phyloP scores from a whole-genome alignment of 2,888 invertebrate genomes.

The Apoderus coryli region DNA sequence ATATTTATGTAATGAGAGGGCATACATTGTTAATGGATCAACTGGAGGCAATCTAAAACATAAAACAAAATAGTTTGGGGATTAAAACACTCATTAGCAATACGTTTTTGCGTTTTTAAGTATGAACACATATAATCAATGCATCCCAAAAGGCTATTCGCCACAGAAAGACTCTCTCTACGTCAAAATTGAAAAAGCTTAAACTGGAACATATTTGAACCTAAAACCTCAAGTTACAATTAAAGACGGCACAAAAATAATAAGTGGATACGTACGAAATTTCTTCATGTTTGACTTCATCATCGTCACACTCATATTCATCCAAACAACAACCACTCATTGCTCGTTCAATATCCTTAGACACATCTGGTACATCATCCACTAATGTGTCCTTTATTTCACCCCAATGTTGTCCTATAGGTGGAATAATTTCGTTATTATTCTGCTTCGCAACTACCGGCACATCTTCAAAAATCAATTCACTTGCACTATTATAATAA shows the following conservation, averaged over 20 bases:
- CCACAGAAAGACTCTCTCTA: not conserved
- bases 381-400: conserved; percentile 20
- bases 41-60: conserved; percentile 25
- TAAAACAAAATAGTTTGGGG: too few relatives aligned
- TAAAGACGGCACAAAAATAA: too few relatives aligned
- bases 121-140: too few relatives aligned
- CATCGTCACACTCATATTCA: conserved; percentile 24
- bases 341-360: conserved; percentile 26
- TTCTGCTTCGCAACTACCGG: too few relatives aligned
- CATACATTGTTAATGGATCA: conserved; percentile 27
- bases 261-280: conserved; percentile 18
- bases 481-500: too few relatives aligned
- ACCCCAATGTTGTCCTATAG: too few relatives aligned
- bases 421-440: too few relatives aligned
- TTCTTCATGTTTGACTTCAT: conserved; percentile 17
- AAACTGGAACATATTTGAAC: not conserved
- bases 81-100: too few relatives aligned
- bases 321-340: conserved; percentile 27
- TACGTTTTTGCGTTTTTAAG: too few relatives aligned
- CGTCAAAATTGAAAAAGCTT: not conserved
- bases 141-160: not conserved
- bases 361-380: conserved; percentile 23
- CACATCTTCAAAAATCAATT: too few relatives aligned
- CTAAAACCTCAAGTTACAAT: too few relatives aligned
- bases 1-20: conserved; percentile 29